Evolutionary conservation across 1,140 invertebrate species (phyloP).

Genomic region (Kradibia gibbosae): DNA sequence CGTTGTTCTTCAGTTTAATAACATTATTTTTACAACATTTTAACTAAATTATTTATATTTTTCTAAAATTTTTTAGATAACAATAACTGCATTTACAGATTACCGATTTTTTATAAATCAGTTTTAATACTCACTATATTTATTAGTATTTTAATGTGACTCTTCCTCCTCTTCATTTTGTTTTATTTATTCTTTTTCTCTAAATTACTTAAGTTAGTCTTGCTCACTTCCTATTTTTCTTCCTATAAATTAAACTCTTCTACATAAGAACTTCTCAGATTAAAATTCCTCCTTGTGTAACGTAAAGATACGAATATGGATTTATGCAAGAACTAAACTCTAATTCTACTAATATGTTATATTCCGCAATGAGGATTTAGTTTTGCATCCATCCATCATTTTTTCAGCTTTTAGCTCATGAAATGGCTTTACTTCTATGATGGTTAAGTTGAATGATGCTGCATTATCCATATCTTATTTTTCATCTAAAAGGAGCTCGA

Average conservation of each 20-base stretch:
- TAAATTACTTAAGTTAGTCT: neutral
- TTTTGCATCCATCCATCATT: neutral
- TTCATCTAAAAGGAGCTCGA: neutral
- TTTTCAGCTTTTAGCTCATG: neutral
- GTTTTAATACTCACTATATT: too few relatives aligned
- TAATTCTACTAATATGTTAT: neutral
- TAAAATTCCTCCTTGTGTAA: neutral
- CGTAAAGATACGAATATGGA: neutral
- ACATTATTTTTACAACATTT: too few relatives aligned
- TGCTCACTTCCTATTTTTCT: neutral
- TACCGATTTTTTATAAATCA: too few relatives aligned
- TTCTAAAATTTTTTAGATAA: too few relatives aligned
- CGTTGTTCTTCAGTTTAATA: too few relatives aligned
- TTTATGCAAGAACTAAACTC: constrained; percentile 3
- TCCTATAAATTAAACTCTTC: neutral
- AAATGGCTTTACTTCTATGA: neutral
- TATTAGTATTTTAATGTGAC: too few relatives aligned
- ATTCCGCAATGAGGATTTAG: neutral
- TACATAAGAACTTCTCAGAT: neutral
- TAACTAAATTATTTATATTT: too few relatives aligned
- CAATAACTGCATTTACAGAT: too few relatives aligned
- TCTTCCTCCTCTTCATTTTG: neutral
- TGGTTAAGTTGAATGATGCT: neutral
- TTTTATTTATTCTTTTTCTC: neutral
- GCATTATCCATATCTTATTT: neutral